phyloP scores from a whole-genome alignment of 2,888 invertebrate species.

The Neoascia interrupta region DNA sequence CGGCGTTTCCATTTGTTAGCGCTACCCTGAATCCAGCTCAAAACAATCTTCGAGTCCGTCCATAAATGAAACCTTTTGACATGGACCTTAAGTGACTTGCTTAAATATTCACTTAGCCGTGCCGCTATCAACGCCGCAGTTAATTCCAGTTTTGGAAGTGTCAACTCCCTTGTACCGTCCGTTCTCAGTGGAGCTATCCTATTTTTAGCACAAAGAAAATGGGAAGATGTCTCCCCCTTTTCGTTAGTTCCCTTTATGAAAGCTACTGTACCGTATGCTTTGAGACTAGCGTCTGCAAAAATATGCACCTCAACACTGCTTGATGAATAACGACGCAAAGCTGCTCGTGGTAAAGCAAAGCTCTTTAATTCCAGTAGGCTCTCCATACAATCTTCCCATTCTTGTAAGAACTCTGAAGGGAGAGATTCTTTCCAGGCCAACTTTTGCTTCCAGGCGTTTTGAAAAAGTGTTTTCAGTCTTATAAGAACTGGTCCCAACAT shows the following conservation, averaged over 20 bases:
- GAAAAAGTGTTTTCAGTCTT: background rate
- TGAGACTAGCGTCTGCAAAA: conserved; percentile 2
- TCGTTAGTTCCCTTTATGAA: background rate
- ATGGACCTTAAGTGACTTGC: background rate
- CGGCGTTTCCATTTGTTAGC: background rate
- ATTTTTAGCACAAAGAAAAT: conserved; percentile 17
- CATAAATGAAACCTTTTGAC: background rate
- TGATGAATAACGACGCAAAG: background rate
- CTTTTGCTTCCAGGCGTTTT: too few relatives aligned
- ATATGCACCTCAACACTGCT: background rate
- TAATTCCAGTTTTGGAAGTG: conserved; percentile 4
- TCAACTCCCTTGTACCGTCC: background rate
- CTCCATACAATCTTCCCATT: background rate
- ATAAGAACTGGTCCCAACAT: conserved; percentile 22
- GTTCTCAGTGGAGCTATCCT: conserved; percentile 20
- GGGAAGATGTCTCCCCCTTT: background rate
- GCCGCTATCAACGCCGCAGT: conserved; percentile 7
- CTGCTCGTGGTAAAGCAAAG: conserved; percentile 1
- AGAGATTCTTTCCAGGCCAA: too few relatives aligned
- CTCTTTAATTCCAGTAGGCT: background rate
- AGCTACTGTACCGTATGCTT: conserved; percentile 11
- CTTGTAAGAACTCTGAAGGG: too few relatives aligned
- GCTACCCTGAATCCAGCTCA: background rate
- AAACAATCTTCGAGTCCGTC: background rate
- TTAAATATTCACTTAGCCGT: background rate